These are phyloP conservation scores for Ariopsis seemanni DNA, from an alignment of 2,113 vertebrate genomes.

Conservation along the genomic window DNA sequence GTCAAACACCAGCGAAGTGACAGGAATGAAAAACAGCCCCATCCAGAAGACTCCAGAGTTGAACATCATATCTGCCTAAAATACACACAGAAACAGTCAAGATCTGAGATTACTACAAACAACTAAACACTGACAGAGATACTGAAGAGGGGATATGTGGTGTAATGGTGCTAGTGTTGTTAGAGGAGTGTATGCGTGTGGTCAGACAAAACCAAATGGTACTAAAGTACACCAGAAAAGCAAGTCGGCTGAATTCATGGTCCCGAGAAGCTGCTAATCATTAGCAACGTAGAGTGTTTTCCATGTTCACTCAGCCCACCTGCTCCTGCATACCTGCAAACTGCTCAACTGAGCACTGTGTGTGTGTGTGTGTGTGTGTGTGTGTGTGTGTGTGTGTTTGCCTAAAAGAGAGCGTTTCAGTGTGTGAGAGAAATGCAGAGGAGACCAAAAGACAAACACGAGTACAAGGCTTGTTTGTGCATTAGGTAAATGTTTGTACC, in stretches of 20 bases:
- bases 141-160: background rate
- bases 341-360: slow-evolving; percentile 10
- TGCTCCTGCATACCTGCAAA: slow-evolving; percentile 24
- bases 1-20: slow-evolving; percentile 90
- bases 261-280: slow-evolving; percentile 8
- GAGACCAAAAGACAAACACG: slow-evolving; percentile 21
- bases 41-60: slow-evolving; percentile 94
- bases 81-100: slow-evolving; percentile 50
- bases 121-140: background rate
- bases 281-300: slow-evolving; percentile 7
- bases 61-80: slow-evolving; percentile 92
- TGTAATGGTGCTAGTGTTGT: background rate
- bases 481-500: slow-evolving; percentile 39
- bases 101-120: background rate
- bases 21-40: slow-evolving; percentile 91
- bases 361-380: slow-evolving; percentile 3
- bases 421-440: background rate
- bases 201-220: background rate
- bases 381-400: slow-evolving; percentile 17
- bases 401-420: background rate
- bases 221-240: background rate
- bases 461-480: slow-evolving; percentile 33
- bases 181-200: background rate
- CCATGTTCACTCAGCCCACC: slow-evolving; percentile 14
- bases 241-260: background rate